Evolutionary conservation across 1,140 invertebrate genomes (phyloP).

Genomic region (Atta cephalotes): DNA sequence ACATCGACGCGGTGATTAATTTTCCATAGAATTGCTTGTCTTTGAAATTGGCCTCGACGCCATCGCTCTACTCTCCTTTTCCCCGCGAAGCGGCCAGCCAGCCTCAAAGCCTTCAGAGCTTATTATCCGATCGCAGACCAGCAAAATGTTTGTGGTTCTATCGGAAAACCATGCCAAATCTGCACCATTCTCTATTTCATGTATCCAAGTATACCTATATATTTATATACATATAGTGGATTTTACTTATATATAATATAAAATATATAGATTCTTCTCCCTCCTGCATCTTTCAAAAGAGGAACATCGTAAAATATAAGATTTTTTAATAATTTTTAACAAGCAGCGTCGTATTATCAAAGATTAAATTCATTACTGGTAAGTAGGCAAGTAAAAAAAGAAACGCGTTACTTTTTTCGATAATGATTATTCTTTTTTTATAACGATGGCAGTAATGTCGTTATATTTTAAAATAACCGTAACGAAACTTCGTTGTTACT

Average conservation of each 20-base stretch:
- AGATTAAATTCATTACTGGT: no score
- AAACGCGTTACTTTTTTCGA: no score
- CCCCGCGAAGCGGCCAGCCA: not conserved
- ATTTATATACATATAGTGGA: not conserved
- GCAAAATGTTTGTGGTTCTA: conserved; percentile 42
- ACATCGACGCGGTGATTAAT: conserved; percentile 42
- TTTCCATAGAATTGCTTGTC: conserved; percentile 52
- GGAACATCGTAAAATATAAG: no score
- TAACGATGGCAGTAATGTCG: no score
- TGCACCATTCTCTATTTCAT: not conserved
- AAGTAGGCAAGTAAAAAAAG: no score
- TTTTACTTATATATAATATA: not conserved
- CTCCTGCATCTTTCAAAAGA: no score
- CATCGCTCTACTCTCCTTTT: not conserved
- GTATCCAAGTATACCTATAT: not conserved
- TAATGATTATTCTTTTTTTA: no score
- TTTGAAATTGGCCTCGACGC: conserved; percentile 39
- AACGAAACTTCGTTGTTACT: no score
- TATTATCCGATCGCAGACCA: conserved; percentile 32
- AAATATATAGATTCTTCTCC: no score
- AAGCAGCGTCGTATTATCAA: no score
- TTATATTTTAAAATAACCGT: no score
- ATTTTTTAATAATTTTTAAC: no score
- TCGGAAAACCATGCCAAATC: conserved; percentile 14
- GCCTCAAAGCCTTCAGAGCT: conserved; percentile 35